Conservation (phyloP, 2,888 invertebrate species). For the Acanthosepion lycidas region DNA sequence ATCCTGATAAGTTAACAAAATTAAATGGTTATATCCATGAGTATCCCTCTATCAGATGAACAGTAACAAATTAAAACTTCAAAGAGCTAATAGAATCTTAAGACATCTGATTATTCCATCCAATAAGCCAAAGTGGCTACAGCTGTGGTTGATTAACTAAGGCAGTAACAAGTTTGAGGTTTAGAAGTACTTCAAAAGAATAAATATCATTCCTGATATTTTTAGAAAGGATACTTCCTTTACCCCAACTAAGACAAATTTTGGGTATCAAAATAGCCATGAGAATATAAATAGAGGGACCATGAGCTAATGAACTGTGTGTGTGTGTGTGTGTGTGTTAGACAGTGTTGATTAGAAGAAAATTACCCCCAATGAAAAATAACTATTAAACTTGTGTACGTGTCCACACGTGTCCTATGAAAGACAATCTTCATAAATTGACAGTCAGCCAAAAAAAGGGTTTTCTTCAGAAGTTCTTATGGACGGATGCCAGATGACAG, state of each 20-base stretch:
- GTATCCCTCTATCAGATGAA: background rate
- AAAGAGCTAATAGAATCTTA: slow-evolving; percentile 22
- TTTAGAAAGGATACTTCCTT: background rate
- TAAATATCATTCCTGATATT: background rate
- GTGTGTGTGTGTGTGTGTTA: background rate
- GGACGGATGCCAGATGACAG: slow-evolving; percentile 47
- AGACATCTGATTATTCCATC: slow-evolving; percentile 22
- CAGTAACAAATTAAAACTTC: background rate
- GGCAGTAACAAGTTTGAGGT: slow-evolving; percentile 11
- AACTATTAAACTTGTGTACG: slow-evolving; percentile 45
- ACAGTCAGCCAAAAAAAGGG: slow-evolving; percentile 43
- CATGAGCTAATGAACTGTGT: slow-evolving; percentile 41
- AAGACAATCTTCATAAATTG: slow-evolving; percentile 46
- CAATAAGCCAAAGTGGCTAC: slow-evolving; percentile 41
- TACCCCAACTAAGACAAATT: slow-evolving; percentile 23
- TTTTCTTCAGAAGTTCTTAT: slow-evolving; percentile 47
- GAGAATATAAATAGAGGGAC: background rate
- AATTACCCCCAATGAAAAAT: slow-evolving; percentile 40
- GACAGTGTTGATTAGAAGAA: background rate
- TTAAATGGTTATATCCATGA: slow-evolving; percentile 4
- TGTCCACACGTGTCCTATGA: slow-evolving; percentile 44
- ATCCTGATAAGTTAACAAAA: slow-evolving; percentile 6
- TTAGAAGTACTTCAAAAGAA: slow-evolving; percentile 44
- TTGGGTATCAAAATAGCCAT: slow-evolving; percentile 37
- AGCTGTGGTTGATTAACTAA: slow-evolving; percentile 42